phyloP scores from a whole-genome alignment of 2,888 invertebrate species.

The Leptopilina drosophilae region DNA sequence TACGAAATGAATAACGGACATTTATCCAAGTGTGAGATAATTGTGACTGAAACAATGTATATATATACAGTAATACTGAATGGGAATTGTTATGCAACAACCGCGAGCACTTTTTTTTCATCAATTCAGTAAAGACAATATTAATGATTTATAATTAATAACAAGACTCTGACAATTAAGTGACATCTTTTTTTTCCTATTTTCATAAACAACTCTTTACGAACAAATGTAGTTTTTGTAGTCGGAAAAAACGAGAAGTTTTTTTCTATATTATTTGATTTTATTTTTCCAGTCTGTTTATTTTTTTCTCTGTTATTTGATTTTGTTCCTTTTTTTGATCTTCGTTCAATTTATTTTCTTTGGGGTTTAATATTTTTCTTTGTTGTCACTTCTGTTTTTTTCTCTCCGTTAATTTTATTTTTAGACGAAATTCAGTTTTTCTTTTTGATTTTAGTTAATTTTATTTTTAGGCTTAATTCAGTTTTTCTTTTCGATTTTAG shows the following conservation, averaged over 20 bases:
- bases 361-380: no score
- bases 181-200: background rate
- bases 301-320: background rate
- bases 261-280: background rate
- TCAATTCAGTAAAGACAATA: background rate
- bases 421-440: no score
- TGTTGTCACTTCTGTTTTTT: no score
- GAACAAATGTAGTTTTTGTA: background rate
- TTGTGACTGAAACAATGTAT: slow-evolving; percentile 6
- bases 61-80: background rate
- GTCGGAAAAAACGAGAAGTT: background rate
- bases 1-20: slow-evolving; percentile 47
- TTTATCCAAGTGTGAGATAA: slow-evolving; percentile 42
- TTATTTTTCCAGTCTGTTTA: background rate
- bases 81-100: slow-evolving; percentile 22
- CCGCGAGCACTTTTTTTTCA: background rate
- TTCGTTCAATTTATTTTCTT: no score
- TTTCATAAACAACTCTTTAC: background rate
- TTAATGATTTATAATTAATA: slow-evolving; percentile 18
- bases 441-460: background rate
- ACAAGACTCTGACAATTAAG: slow-evolving; percentile 2
- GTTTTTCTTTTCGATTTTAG: background rate
- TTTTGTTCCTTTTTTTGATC: background rate
- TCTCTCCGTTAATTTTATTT: no score
- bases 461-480: no score